Base-by-base conservation (phyloP, 2,888 invertebrate species). In the Eupithecia subfuscata region DNA sequence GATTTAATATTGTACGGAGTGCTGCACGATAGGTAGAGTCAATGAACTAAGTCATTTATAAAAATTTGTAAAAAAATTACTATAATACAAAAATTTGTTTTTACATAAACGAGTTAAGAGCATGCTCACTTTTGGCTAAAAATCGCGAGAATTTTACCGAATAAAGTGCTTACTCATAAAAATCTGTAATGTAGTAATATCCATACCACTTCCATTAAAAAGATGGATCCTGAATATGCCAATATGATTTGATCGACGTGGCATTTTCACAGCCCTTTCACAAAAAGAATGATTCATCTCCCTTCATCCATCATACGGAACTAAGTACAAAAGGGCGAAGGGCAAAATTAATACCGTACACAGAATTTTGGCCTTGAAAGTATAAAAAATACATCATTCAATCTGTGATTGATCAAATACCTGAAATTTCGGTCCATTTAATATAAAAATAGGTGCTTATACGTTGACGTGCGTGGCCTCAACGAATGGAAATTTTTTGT, bases 211-310 rank as follows among this genome's bases (percentile, higher is more conserved):
- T 52, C 52, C 52, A 56, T 56, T 56, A 56, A 56, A 56, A 56
- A 56, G 56, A 56, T 22, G 56, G n/a, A 40, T 30, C 4, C 48
- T 30, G 48, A 69, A 43, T 43, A 40, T 25, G 22, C 43, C 68
- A 7, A 43, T 22, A 68, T 68, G 5, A 22, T 40, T 40, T 37
- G 40, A 43, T 40, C 11, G 22, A 22, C 25, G 43, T n/a, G 14
- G 68, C 12, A 68, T 68, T 64, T 45, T 68, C 67, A 67, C 67
- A 43, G 25, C n/a, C 37, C 6, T 67, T n/a, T 9, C 43, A 22
- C 22, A 68, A 43, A 68, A 43, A 22, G 43, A 12, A 25, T 45
- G 16, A 68, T 68, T 40, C 68, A 68, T 68, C 68, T 14, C 40
- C 14, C 7, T 37, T 43, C 40, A 68, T 68, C 68, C 68, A 68